Evolutionary conservation across 2,888 invertebrate genomes (phyloP), one percentile per base, ranked within the genome.

Genomic region (Tupiocoris notatus): DNA sequence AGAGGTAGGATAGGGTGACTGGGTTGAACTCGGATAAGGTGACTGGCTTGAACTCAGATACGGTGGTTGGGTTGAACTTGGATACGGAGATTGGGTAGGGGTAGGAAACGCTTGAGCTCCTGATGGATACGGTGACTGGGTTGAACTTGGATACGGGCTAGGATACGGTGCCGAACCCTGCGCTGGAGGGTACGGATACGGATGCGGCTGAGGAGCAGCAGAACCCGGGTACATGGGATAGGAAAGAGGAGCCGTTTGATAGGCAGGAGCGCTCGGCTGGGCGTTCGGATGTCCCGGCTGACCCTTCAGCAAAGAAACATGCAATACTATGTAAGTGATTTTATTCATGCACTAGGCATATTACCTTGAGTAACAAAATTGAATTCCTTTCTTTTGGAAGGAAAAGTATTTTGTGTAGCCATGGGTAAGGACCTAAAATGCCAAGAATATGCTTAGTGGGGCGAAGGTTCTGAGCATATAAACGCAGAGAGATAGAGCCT

Each of bases 181-280:
- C 12, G 61, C 61, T 9, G 73, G 62, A 0, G 73, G 73, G 17
- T 73, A 73, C 17, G 77, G 78, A 20, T 78, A 78, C 20, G 74
- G 65, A 56, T 56, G 24, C 7, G 67, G 59, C 20, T 77, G 78
- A 62, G 80, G 80, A 23, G 80, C 80, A 39, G 79, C 79, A 3
- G 80, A 76, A 23, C 80, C 80, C 1, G 81, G 81, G 68, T 80
- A 80, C 16, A 79, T 25, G 18, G 81, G 79, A 70, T 81, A 81
- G 2, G 78, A 76, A 64, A 78, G 59, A 63, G 80, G 80, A 22
- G 80, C 57, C 1, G 80, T 79, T 73, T 80, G 80, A 75, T 79
- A 79, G 75, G 76, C 74, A 59, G 79, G 79, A 59, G 77, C 73
- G 20, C 57, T 68, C 23, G 73, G 76, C 39, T 75, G 77, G 58